Evolutionary conservation across 2,888 invertebrate genomes (phyloP), one percentile per base, ranked within the genome.

Genomic region (Drosophila leonis): DNA sequence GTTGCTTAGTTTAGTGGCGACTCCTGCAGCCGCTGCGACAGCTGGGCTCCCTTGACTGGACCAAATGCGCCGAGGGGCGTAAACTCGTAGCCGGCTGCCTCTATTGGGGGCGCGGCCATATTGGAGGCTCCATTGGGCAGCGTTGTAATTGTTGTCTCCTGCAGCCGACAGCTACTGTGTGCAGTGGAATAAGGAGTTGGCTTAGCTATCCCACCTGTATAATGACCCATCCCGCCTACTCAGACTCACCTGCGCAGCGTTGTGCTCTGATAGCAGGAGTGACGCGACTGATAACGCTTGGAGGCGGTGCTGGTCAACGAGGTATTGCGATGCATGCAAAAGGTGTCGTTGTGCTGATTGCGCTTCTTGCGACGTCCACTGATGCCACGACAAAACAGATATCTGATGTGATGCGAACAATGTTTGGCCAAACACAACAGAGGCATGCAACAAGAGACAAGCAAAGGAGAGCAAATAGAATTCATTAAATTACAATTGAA

Each of bases 261-360:
- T 31, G 92, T 93, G 76, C 92, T 93, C 66, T 93, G 93, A 69
- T 91, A 91, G 65, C 88, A 91, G 15, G 92, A 93, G 55, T 92
- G 90, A n/a, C 91, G 88, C 5, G 93, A 92, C 72, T 92, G 91
- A 72, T 83, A 93, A 35, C 92, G 90, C 64, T 92, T 91, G 20
- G 93, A 93, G 42, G 92, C 91, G 60, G 93, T 93, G 82, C 92
- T 93, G 75, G 93, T 93, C 71, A 93, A 65, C 46, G 93, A 93
- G 67, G 92, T 92, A 68, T 93, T 91, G 54, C 92, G 90, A 75
- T 91, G 92, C 89, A 91, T 92, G 80, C 90, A 92, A 64, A 91
- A 80, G 37, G 92, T 92, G 65, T 93, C 93, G 68, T 88, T 88
- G 64, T 82, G 76, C 61, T 78, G 84, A 52, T 86, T 79, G 29